Base-by-base conservation (phyloP, 2,888 invertebrate genomes). In the Eutolmus rufibarbis region DNA sequence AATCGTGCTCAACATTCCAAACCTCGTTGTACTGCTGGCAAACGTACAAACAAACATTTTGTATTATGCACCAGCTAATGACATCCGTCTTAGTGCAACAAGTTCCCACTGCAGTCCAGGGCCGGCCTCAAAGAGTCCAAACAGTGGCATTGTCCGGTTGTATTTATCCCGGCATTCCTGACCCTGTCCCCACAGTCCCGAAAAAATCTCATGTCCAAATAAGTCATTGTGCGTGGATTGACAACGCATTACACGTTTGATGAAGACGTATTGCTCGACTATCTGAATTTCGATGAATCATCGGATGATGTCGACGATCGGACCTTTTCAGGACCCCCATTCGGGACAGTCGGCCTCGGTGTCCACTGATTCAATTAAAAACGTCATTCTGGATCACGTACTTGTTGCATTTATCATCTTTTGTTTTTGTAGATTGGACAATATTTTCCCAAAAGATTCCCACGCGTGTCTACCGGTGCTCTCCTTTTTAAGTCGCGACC, bases 81-180 rank as follows among this genome's bases (percentile, higher is more conserved):
- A 82, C 82, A 82, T 82, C 82, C 82, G 82, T 82, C 82, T 82
- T 82, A 82, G 57, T 31, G 82, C 31, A 31, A 56, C 31, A 56
- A 57, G 43, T 82, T 57, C 14, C 31, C 57, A 57, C 3, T 82
- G 82, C 14, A 66, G 12, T 16, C 34, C 31, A 19, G 37, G 12
- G 34, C 28, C 37, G 37, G 16, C 9, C 31, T 34, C 34, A 19
- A 66, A 34, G 66, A 23, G 19, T 19, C 82, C 57, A 82, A 57
- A 82, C 82, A 82, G 34, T 66, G 66, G 37, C 57, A 57, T 82
- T 82, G 82, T 82, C 82, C 82, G 31, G 57, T 5, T n/a, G 12
- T 82, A 37, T 82, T 82, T 82, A 66, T 37, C 31, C n/a, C 23
- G 14, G 57, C 16, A 82, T 82, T 37, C n/a, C 56, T 37, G 23